phyloP scores from a whole-genome alignment of 1,140 invertebrate genomes.

The Leptoteleia sp. region DNA sequence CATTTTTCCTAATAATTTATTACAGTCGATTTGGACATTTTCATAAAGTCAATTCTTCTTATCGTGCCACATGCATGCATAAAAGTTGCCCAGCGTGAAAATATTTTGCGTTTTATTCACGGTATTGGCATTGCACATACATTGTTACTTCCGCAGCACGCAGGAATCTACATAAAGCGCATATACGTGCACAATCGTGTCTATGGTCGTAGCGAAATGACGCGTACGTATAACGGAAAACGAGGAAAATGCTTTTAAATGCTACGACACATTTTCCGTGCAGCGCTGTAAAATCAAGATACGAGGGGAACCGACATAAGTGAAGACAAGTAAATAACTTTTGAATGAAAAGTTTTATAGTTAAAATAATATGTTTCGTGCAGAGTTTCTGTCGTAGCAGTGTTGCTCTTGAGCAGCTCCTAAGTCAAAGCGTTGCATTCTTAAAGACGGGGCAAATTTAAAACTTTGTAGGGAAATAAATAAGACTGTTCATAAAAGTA shows the following conservation, averaged over 20 bases:
- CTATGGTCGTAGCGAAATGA: background rate
- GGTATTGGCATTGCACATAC: background rate
- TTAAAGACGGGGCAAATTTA: too few species aligned
- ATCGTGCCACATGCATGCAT: too few species aligned
- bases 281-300: constrained; percentile 35
- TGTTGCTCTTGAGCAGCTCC: constrained; percentile 1
- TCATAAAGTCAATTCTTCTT: too few species aligned
- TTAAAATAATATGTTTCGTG: constrained; percentile 26
- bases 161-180: background rate
- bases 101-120: too few species aligned
- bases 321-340: constrained; percentile 34
- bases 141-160: background rate
- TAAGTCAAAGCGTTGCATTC: constrained; percentile 1
- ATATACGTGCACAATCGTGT: background rate
- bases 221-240: background rate
- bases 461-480: too few species aligned
- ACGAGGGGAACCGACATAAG: constrained; percentile 22
- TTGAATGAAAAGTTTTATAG: constrained; percentile 26
- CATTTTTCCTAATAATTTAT: too few species aligned
- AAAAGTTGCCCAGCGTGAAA: too few species aligned
- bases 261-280: constrained; percentile 29
- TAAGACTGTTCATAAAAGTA: too few species aligned
- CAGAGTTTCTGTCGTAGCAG: constrained; percentile 10
- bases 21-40: too few species aligned
- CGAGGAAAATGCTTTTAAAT: constrained; percentile 33